Base-by-base conservation (phyloP, 2,113 vertebrate species). In the Lepisosteus oculatus region DNA sequence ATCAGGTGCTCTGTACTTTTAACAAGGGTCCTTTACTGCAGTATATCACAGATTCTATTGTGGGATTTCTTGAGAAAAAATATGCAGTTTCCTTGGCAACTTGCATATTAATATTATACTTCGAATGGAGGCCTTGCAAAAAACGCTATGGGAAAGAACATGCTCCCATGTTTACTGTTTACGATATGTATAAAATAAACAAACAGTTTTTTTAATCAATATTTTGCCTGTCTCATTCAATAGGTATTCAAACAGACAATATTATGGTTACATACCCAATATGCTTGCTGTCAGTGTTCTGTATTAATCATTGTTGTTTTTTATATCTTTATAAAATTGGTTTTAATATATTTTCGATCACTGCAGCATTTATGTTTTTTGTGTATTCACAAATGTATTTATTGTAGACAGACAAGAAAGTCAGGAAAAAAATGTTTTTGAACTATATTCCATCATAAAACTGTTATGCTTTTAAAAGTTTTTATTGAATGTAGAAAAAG, bases 1-100 rank as follows among this genome's bases (percentile, higher is more conserved):
- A 59, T 72, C 51, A 66, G 1, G 13, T 62, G 68, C 71, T 65
- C 43, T 56, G 70, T 68, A 68, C 63, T 72, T 67, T 51, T 45
- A 76, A 69, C 72, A 6, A 72, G 61, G 43, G 56, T 14, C 29
- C 64, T 62, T 45, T 68, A 66, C 51, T 14, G 61, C 67, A 73
- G 55, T 59, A 65, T 54, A 65, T 71, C 55, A 71, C 43, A 57
- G 57, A 56, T 67, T 76, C 55, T 45, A 73, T 65, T 42, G 29
- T 61, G 65, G 54, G 66, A 69, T 65, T 65, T 73, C 67, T 73
- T 69, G 67, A 70, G 61, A 76, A 59, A 67, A 56, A 17, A n/a
- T 56, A 73, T 55, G 44, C 67, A 41, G 75, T 76, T 73, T 66
- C 75, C 75, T 73, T 73, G 71, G 67, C 67, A 76, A 76, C 75